phyloP scores from a whole-genome alignment of 2,113 vertebrate genomes.

The Polypterus senegalus region DNA sequence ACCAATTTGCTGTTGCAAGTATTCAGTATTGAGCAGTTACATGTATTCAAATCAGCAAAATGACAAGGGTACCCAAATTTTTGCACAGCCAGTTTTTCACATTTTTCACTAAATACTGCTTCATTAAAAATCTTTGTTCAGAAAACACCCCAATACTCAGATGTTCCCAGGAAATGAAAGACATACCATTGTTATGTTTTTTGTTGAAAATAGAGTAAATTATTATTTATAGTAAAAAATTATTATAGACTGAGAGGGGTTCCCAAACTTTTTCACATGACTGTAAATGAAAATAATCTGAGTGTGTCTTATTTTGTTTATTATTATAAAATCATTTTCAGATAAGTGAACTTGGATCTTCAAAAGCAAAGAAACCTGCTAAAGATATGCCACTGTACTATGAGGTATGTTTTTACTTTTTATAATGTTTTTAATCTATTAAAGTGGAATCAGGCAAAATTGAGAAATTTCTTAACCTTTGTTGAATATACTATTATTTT shows the following conservation, averaged over 20 bases:
- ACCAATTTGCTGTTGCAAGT: too few species aligned
- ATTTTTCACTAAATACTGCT: too few species aligned
- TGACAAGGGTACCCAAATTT: too few species aligned
- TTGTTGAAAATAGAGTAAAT: neutral
- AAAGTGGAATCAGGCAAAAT: neutral
- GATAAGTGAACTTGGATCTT: conserved; percentile 52
- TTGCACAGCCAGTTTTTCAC: too few species aligned
- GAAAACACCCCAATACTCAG: neutral
- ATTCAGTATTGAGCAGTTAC: too few species aligned
- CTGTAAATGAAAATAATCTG: neutral
- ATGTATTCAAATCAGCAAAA: too few species aligned
- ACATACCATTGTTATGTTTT: neutral
- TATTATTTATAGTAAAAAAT: neutral
- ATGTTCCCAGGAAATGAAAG: neutral
- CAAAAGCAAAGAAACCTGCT: conserved; percentile 46
- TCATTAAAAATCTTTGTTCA: too few species aligned
- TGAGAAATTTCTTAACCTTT: too few species aligned
- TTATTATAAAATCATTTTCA: conserved; percentile 28
- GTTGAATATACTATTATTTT: neutral
- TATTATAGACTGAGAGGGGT: neutral
- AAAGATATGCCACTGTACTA: conserved; percentile 43
- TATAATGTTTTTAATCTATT: neutral
- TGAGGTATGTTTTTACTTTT: conserved; percentile 50
- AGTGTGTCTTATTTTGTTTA: neutral
- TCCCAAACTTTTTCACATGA: neutral